Base-by-base conservation (phyloP, 2,113 vertebrate genomes). In the Macquaria ambigua region DNA sequence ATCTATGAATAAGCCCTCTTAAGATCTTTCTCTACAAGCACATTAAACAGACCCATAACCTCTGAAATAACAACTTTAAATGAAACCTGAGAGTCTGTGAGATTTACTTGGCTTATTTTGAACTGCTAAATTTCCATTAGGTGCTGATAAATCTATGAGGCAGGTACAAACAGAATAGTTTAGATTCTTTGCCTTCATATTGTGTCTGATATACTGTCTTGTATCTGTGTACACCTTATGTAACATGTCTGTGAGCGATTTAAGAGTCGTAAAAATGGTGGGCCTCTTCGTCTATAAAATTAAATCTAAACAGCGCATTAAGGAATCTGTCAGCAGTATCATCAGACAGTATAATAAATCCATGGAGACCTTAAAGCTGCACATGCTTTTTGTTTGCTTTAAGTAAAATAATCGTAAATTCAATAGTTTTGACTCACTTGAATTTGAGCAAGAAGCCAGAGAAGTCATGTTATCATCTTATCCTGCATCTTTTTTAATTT, bases 21-120 rank as follows among this genome's bases (percentile, higher is more conserved):
- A 70, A 79, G 23, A 41, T 3, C 20, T 41, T 53, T 74, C 23
- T 68, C 55, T 48, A 11, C 37, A n/a, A 37, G 31, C 4, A 76
- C 70, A 28, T 59, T 55, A 50, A 64, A 46, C 58, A 53, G 50
- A 78, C 52, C 77, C 58, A 43, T 25, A 77, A 75, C 37, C n/a
- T 64, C 2, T 56, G 28, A 56, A 84, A 74, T 14, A 81, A 79
- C 43, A 56, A 67, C n/a, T 53, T 70, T 16, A 75, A 37, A 43
- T 34, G 25, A 82, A 84, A 82, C 46, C 41, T 5, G 16, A 86
- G 59, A 87, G 74, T 70, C 15, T 73, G 4, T 25, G 12, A 37
- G 34, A 66, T 77, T 72, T 43, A 39, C 31, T 34, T 39, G 6
- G 16, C 37, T 81, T 15, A 55, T 74, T 62, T 58, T 82, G 4